A percentile compares a stretch with the other conserved stretches of the same genome.
phyloP scores from a whole-genome alignment of 2,888 invertebrate species.

The Lysandra bellargus region DNA sequence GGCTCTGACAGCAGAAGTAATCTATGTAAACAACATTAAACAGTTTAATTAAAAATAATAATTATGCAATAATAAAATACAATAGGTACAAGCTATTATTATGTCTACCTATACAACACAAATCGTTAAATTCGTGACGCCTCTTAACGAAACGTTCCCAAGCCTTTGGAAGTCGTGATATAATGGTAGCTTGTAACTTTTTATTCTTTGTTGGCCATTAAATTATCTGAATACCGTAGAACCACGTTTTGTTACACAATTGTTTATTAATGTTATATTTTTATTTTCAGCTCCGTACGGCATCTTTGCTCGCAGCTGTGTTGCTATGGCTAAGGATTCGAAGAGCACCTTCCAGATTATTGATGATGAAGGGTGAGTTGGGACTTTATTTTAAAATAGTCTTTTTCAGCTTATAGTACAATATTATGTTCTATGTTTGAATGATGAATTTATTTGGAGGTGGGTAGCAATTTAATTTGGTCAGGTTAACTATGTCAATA shows the following conservation, averaged over 20 bases:
- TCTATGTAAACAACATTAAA: no score
- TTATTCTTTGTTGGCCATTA: constrained; percentile 24
- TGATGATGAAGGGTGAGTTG: constrained; percentile 92
- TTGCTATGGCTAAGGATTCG: constrained; percentile 98
- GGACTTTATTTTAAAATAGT: not conserved
- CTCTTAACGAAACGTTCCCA: constrained; percentile 18
- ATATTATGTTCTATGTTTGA: no score
- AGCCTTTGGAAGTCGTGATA: constrained; percentile 20
- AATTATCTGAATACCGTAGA: constrained; percentile 23
- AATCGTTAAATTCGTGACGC: constrained; percentile 28
- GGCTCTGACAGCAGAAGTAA: no score
- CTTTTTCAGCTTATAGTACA: not conserved
- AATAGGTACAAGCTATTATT: not conserved
- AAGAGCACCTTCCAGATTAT: constrained; percentile 98
- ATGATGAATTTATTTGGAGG: no score
- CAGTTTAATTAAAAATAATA: not conserved
- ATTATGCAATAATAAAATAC: not conserved
- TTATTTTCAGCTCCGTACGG: constrained; percentile 91
- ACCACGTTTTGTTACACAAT: not conserved
- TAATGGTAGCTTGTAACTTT: constrained; percentile 21
- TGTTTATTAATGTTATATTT: constrained; percentile 19
- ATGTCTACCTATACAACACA: constrained; percentile 1
- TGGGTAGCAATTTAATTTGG: no score
- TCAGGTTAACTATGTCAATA: no score
- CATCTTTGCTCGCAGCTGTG: constrained; percentile 96